Percentiles rank a stretch among this genome's conserved stretches.
Conservation (phyloP, 2,888 invertebrate genomes). For the Nymphalis polychloros region DNA sequence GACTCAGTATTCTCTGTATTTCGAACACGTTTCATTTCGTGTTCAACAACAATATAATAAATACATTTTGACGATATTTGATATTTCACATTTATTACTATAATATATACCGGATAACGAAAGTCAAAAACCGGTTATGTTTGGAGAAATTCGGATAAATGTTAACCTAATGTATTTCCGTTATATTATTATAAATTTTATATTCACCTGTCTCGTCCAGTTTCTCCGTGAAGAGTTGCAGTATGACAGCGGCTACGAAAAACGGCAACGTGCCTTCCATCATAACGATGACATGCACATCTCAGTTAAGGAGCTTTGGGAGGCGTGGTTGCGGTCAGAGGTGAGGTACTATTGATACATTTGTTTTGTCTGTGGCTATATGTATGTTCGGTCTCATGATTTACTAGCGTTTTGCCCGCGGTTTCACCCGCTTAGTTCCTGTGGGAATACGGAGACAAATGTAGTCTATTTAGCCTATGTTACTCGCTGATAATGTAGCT, state of each 20-base stretch:
- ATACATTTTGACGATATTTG: too few relatives aligned
- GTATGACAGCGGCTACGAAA: conserved; percentile 96
- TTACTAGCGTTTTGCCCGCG: too few relatives aligned
- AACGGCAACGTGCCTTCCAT: conserved; percentile 96
- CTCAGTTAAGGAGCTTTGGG: conserved; percentile 98
- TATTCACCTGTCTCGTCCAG: conserved; percentile 74
- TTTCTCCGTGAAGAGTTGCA: conserved; percentile 97
- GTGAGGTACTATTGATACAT: conserved; percentile 62
- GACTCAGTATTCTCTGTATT: too few relatives aligned
- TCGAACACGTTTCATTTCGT: too few relatives aligned
- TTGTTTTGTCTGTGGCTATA: conserved; percentile 13
- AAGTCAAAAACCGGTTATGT: neutral
- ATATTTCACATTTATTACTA: too few relatives aligned
- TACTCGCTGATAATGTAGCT: too few relatives aligned
- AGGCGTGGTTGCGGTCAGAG: conserved; percentile 96
- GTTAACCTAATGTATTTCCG: neutral
- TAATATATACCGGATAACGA: too few relatives aligned
- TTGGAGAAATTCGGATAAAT: neutral
- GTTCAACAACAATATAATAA: too few relatives aligned
- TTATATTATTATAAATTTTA: neutral
- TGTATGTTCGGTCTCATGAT: neutral
- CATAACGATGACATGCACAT: conserved; percentile 98
- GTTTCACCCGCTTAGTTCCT: too few relatives aligned
- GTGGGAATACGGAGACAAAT: too few relatives aligned
- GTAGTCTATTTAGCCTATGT: too few relatives aligned